Conservation (phyloP, 2,888 invertebrate genomes). For the Sinodicranocentrus sp. region DNA sequence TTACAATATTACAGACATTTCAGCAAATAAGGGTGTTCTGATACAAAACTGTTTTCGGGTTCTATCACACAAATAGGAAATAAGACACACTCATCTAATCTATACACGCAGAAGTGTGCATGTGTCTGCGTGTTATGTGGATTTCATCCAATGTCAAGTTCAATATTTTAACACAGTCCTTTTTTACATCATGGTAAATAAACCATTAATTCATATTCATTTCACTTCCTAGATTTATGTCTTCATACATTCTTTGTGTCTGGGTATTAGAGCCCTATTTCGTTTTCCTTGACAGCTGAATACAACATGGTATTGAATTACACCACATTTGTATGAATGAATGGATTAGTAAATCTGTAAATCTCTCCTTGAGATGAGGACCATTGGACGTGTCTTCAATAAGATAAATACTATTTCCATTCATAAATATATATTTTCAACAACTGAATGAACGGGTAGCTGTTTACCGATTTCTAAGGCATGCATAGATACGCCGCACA, state of each 20-base stretch:
- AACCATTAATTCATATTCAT: constrained; percentile 21
- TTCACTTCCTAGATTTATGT: constrained; percentile 42
- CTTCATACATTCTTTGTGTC: constrained; percentile 31
- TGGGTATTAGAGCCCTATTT: constrained; percentile 3
- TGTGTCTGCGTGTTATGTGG: background rate
- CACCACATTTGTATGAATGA: constrained; percentile 19
- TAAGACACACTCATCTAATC: background rate
- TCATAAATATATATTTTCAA: too few species aligned
- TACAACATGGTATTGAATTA: constrained; percentile 29
- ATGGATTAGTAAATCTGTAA: constrained; percentile 26
- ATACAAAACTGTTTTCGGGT: constrained; percentile 7
- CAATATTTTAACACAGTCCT: background rate
- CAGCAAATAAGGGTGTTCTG: background rate
- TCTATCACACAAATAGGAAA: background rate
- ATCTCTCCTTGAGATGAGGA: background rate
- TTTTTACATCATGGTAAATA: constrained; percentile 27
- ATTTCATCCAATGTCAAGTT: constrained; percentile 10
- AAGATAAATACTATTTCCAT: background rate
- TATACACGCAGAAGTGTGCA: too few species aligned
- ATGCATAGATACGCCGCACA: too few species aligned
- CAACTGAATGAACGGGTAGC: background rate
- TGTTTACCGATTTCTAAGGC: too few species aligned
- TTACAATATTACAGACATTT: constrained; percentile 22
- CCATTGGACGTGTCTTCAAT: background rate
- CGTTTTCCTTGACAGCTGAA: constrained; percentile 39